Evolutionary conservation across 2,888 invertebrate genomes (phyloP).

Genomic region (Imbricaverruca yamaguchii): DNA sequence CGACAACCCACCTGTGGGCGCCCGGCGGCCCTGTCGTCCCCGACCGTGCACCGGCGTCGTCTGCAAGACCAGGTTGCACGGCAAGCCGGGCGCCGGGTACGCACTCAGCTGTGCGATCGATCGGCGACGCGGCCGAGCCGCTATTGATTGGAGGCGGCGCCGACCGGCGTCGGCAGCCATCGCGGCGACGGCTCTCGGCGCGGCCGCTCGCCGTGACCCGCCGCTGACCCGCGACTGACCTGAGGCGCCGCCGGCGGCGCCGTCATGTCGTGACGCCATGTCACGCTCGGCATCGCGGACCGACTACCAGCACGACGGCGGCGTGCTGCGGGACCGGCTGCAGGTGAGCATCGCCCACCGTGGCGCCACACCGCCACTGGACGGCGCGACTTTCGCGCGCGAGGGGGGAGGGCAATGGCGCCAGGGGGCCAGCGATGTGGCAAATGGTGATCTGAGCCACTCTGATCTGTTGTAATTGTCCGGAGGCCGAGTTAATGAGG

Average conservation of each 20-base stretch:
- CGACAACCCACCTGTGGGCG: background rate
- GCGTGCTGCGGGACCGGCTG: background rate
- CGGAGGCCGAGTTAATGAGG: background rate
- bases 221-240: background rate
- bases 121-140: background rate
- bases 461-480: background rate
- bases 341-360: background rate
- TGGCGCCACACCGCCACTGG: background rate
- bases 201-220: background rate
- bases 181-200: background rate
- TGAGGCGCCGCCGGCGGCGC: background rate
- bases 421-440: background rate
- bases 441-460: background rate
- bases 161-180: background rate
- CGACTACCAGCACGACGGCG: background rate
- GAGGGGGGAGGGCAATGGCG: background rate
- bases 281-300: background rate
- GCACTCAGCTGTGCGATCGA: slow-evolving; percentile 1
- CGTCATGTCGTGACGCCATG: background rate
- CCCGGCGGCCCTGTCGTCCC: background rate
- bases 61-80: background rate
- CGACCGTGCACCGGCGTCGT: background rate
- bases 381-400: no score
- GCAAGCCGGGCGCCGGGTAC: background rate
- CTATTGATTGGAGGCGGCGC: background rate